phyloP scores from a whole-genome alignment of 2,113 vertebrate genomes.

The Perccottus glenii region DNA sequence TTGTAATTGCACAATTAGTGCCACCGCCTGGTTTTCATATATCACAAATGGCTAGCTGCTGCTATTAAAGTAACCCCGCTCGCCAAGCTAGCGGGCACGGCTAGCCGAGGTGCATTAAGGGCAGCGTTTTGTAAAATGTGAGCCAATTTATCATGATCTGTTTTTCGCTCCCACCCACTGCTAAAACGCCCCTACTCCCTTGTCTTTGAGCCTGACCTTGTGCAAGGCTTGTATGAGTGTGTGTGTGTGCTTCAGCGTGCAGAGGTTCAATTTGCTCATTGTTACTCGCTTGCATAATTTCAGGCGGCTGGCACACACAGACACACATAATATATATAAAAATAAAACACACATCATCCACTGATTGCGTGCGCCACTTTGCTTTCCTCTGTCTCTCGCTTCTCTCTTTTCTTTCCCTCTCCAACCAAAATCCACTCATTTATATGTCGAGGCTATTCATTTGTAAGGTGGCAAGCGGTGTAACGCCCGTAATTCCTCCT shows the following conservation, averaged over 20 bases:
- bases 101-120: conserved; percentile 86
- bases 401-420: conserved; percentile 47
- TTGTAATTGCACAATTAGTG: conserved; percentile 99
- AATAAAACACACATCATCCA: conserved; percentile 54
- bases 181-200: conserved; percentile 79
- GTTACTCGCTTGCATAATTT: conserved; percentile 94
- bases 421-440: conserved; percentile 88
- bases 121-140: conserved; percentile 93
- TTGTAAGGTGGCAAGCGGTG: conserved; percentile 83
- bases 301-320: conserved; percentile 67
- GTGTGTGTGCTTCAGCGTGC: conserved; percentile 47
- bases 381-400: conserved; percentile 48
- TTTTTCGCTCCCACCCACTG: conserved; percentile 89
- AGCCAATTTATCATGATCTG: conserved; percentile 96
- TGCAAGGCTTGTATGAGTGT: conserved; percentile 60
- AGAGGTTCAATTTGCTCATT: conserved; percentile 93
- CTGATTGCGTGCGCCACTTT: conserved; percentile 74
- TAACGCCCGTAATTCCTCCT: conserved; percentile 89
- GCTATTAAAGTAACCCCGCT: conserved; percentile 71
- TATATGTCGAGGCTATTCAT: conserved; percentile 89
- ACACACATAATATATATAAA: conserved; percentile 17
- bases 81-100: conserved; percentile 64
- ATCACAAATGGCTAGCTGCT: conserved; percentile 86
- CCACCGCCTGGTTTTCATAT: conserved; percentile 92
- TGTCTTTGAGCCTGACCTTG: conserved; percentile 97